A percentile compares a stretch with the other conserved stretches of the same genome.
These are phyloP conservation scores for Acleris holmiana DNA, from an alignment of 2,888 invertebrate species.

Conservation along the genomic window DNA sequence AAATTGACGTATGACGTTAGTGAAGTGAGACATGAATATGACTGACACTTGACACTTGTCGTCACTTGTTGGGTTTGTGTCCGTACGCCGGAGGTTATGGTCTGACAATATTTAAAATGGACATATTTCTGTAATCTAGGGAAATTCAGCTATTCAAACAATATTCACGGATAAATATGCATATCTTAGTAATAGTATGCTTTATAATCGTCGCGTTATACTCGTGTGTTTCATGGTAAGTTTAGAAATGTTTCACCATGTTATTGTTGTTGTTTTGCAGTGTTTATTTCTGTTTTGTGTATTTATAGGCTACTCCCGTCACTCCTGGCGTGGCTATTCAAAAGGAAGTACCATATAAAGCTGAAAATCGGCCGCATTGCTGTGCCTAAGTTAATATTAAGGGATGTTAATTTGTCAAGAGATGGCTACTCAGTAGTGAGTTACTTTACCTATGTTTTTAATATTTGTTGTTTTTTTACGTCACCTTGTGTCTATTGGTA, in stretches of 20 bases:
- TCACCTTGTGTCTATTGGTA: too few species aligned
- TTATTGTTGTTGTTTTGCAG: conserved; percentile 51
- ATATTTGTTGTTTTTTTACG: not conserved
- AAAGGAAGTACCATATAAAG: conserved; percentile 91
- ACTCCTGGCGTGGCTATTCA: conserved; percentile 91
- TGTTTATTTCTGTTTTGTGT: conserved; percentile 49
- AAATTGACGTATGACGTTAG: conserved; percentile 1
- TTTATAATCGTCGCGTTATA: conserved; percentile 77
- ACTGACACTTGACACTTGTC: conserved; percentile 22
- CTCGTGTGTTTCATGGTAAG: conserved; percentile 86
- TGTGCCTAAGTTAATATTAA: conserved; percentile 90
- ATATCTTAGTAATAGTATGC: conserved; percentile 64
- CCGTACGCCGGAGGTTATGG: conserved; percentile 20
- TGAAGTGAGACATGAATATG: too few species aligned
- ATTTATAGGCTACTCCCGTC: conserved; percentile 89
- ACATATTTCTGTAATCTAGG: conserved; percentile 13
- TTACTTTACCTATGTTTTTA: conserved; percentile 39
- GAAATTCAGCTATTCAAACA: conserved; percentile 8
- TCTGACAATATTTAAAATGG: conserved; percentile 34
- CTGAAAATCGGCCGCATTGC: conserved; percentile 92
- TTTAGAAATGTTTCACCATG: conserved; percentile 45
- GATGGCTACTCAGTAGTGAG: conserved; percentile 91
- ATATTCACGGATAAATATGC: conserved; percentile 59
- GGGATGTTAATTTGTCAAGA: conserved; percentile 92
- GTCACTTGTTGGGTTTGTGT: conserved; percentile 32